Percentiles rank a stretch among this genome's conserved stretches.
phyloP scores from a whole-genome alignment of 2,888 invertebrate genomes.

The Drosophila crucigera region DNA sequence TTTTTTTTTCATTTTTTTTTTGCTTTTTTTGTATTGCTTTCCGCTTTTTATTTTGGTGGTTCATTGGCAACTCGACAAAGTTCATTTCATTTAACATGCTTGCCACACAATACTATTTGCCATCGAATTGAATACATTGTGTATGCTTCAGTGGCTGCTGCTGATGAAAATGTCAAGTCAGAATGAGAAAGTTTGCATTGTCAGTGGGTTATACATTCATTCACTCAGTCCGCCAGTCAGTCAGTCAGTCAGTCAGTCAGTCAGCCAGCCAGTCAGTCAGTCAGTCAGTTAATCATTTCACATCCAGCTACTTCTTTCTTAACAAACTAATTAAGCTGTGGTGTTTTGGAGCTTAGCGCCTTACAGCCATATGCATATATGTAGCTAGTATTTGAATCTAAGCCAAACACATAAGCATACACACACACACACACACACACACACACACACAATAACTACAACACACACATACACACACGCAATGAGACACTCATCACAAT shows the following conservation, averaged over 20 bases:
- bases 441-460: conserved; percentile 1
- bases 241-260: conserved; percentile 22
- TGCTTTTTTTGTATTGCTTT: not conserved
- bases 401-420: conserved; percentile 12
- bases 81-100: conserved; percentile 19
- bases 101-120: conserved; percentile 31
- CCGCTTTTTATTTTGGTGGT: not conserved
- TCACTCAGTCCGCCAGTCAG: conserved; percentile 20
- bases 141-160: conserved; percentile 2
- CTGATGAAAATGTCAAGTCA: conserved; percentile 22
- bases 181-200: conserved; percentile 1
- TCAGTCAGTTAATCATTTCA: conserved; percentile 37
- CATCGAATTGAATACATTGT: conserved; percentile 23
- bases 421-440: conserved; percentile 8
- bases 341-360: conserved; percentile 27
- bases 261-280: conserved; percentile 16
- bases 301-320: conserved; percentile 53
- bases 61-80: conserved; percentile 8
- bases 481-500: conserved; percentile 62
- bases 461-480: conserved; percentile 14
- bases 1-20: conserved; percentile 6
- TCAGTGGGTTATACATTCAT: not conserved
- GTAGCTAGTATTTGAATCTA: conserved; percentile 33
- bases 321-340: conserved; percentile 64
- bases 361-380: conserved; percentile 28